phyloP scores from a whole-genome alignment of 2,797 vertebrate genomes.

The Fistularia tabacaria region DNA sequence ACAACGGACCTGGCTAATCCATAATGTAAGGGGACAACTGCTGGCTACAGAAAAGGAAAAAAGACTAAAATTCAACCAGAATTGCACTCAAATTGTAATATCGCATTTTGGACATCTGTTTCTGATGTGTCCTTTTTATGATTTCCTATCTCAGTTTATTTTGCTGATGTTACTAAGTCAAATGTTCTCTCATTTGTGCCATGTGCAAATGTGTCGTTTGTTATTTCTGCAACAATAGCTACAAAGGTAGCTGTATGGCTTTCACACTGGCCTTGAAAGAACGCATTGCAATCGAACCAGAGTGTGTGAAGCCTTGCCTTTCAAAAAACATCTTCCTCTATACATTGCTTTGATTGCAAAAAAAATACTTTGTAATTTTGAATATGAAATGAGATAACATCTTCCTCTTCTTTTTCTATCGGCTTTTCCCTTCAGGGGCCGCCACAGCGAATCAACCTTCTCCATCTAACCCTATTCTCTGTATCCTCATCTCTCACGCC shows the following conservation, averaged over 20 bases:
- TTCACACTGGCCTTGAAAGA: constrained; percentile 25
- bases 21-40: constrained; percentile 30
- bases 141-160: constrained; percentile 40
- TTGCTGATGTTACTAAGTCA: too few relatives aligned
- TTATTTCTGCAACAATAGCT: neutral
- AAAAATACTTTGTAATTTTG: constrained; percentile 17
- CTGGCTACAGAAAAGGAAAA: constrained; percentile 40
- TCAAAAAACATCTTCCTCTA: neutral
- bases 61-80: constrained; percentile 2
- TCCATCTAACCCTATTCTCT: too few relatives aligned
- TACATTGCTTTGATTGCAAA: constrained; percentile 54
- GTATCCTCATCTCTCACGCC: too few relatives aligned
- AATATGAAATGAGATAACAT: too few relatives aligned
- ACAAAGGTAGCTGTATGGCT: neutral
- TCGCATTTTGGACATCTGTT: constrained; percentile 49
- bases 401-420: too few relatives aligned
- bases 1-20: constrained; percentile 60
- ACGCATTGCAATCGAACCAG: too few relatives aligned
- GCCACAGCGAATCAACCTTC: too few relatives aligned
- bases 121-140: constrained; percentile 60
- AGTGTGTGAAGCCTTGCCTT: too few relatives aligned
- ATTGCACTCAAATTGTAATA: constrained; percentile 54
- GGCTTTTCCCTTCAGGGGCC: too few relatives aligned
- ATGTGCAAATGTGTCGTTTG: constrained; percentile 8
- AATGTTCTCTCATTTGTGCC: neutral